Evolutionary conservation across 2,113 vertebrate species (phyloP).

Genomic region (Cichladusa arquata): DNA sequence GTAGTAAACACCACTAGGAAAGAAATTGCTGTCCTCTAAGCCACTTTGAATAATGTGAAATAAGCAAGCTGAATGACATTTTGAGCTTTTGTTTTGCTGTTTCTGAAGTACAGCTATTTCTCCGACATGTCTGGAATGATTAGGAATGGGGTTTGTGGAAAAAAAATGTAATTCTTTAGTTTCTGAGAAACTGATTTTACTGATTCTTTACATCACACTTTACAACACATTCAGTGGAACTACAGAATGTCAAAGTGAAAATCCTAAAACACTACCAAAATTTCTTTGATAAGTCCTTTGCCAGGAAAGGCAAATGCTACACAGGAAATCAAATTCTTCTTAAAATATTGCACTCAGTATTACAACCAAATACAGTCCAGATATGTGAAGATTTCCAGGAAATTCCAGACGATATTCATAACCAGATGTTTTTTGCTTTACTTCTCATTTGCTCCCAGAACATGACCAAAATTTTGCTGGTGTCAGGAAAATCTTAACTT

Average conservation of each 20-base stretch:
- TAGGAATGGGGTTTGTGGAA: background rate
- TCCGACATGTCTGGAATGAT: background rate
- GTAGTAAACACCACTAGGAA: background rate
- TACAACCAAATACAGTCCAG: background rate
- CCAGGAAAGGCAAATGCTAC: background rate
- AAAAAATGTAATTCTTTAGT: background rate
- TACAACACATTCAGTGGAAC: background rate
- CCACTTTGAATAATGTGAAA: background rate
- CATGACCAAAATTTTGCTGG: background rate
- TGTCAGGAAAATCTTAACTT: background rate
- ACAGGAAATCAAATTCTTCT: background rate
- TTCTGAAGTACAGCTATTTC: background rate
- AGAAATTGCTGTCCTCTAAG: background rate
- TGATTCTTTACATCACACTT: background rate
- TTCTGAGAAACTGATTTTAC: background rate
- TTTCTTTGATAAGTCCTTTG: background rate
- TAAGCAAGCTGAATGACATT: background rate
- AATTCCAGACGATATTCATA: background rate
- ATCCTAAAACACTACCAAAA: background rate
- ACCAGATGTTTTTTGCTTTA: background rate
- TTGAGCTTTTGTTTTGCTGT: background rate
- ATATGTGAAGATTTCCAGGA: background rate
- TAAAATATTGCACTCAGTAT: background rate
- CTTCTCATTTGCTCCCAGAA: background rate
- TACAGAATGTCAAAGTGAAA: background rate